Conservation (phyloP, 2,113 vertebrate species). For the Aegypius monachus region DNA sequence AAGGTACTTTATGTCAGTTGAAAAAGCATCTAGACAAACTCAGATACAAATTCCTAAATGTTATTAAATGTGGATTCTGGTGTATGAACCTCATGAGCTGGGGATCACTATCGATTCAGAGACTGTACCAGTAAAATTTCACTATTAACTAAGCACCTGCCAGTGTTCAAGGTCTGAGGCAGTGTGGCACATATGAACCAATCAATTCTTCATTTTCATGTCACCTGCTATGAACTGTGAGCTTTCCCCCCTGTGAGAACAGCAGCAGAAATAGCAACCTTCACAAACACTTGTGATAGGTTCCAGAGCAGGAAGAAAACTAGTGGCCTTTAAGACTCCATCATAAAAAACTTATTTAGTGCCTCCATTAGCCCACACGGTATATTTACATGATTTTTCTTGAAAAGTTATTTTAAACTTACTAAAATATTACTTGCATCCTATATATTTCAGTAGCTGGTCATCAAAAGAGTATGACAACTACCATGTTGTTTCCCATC, state of each 20-base stretch:
- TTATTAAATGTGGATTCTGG: neutral
- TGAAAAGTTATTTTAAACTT: neutral
- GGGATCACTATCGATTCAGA: rapidly evolving
- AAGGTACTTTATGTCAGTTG: neutral
- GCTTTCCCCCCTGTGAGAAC: neutral
- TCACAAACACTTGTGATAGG: neutral
- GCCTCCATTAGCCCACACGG: neutral
- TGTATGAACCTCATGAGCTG: neutral
- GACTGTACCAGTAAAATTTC: neutral
- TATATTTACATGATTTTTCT: neutral
- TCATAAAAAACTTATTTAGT: neutral
- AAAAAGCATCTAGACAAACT: neutral
- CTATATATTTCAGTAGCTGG: neutral
- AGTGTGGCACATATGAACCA: rapidly evolving
- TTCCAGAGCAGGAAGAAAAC: neutral
- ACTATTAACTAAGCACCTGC: neutral
- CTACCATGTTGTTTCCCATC: neutral
- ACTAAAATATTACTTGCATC: neutral
- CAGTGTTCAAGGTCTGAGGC: neutral
- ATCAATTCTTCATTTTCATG: neutral
- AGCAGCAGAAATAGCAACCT: neutral
- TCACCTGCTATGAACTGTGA: neutral
- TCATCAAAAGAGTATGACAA: neutral
- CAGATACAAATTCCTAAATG: neutral
- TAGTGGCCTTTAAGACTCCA: neutral